Base-by-base conservation (phyloP, 2,113 vertebrate genomes). In the Nymphicus hollandicus region DNA sequence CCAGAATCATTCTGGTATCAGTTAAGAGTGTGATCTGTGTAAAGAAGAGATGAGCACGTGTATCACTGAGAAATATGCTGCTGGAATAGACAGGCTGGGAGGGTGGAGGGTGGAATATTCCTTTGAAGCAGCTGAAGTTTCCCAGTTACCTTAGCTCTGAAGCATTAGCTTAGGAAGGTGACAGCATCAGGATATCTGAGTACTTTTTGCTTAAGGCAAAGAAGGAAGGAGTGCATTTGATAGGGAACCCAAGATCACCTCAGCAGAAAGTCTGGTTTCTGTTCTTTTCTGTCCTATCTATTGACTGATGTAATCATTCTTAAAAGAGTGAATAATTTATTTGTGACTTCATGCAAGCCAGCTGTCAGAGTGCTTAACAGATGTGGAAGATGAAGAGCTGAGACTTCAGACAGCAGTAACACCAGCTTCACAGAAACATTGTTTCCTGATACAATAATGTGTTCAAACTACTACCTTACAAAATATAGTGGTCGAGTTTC, bases 271-370 rank as follows among this genome's bases (percentile, higher is more conserved):
- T 84, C 70, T 56, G 37, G 20, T 39, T 89, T 91, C 77, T 91
- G 25, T n/a, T 88, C 49, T 82, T 78, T 39, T 86, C 69, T 64
- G 52, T 50, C 50, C 35, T 63, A 65, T 64, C 65, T 78, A 53
- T 19, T 81, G 80, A 81, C 68, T 86, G 49, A 60, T 27, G 41
- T 15, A 88, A 90, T 56, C 9, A 81, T 66, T 84, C 83, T 92
- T 86, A 86, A 96, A 93, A 92, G 60, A 86, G 68, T 84, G 60
- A 88, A 91, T 91, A 83, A 96, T 83, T 91, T 88, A 95, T 90
- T 63, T 0, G 7, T 66, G 72, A 88, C 46, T 76, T 85, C 68
- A 73, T 46, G 69, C 35, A 88, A 93, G 60, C 72, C 94, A 96
- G 49, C 71, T 96, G 79, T 81, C 71, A 88, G 66, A 89, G 37